Evolutionary conservation across 2,888 invertebrate species (phyloP).

Genomic region (Philaethria dido): DNA sequence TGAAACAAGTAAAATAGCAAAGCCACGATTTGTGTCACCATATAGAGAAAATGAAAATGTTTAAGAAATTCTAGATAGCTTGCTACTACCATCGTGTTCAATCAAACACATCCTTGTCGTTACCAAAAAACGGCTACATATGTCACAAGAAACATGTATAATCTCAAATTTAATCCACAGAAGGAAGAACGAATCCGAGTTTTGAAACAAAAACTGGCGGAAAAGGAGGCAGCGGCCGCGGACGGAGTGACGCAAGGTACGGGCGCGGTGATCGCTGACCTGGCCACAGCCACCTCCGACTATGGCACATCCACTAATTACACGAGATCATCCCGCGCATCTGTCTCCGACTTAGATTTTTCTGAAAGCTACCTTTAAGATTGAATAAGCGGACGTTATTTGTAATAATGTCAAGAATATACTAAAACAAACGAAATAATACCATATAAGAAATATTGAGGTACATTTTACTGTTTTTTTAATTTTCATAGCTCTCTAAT

Average conservation of each 20-base stretch:
- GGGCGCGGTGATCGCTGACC: conserved; percentile 88
- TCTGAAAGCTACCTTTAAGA: conserved; percentile 92
- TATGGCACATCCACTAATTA: conserved; percentile 91
- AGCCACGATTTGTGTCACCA: too few species aligned
- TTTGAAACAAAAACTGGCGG: conserved; percentile 91
- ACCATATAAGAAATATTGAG: neutral
- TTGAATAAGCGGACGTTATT: conserved; percentile 22
- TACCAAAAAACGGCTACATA: neutral
- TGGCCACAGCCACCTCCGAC: conserved; percentile 91
- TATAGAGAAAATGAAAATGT: too few species aligned
- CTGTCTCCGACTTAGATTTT: conserved; percentile 94
- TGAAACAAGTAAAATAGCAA: too few species aligned
- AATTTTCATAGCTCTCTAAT: neutral
- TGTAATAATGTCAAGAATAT: neutral
- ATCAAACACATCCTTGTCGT: too few species aligned
- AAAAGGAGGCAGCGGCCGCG: conserved; percentile 87
- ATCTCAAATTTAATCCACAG: conserved; percentile 73
- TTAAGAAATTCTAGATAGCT: too few species aligned
- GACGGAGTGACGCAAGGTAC: conserved; percentile 88
- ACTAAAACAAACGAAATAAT: neutral
- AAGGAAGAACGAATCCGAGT: conserved; percentile 95
- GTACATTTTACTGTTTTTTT: neutral
- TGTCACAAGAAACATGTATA: neutral
- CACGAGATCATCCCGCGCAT: conserved; percentile 92
- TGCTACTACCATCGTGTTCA: too few species aligned